Base-by-base conservation (phyloP, 2,888 invertebrate genomes). In the Tachina lurida region DNA sequence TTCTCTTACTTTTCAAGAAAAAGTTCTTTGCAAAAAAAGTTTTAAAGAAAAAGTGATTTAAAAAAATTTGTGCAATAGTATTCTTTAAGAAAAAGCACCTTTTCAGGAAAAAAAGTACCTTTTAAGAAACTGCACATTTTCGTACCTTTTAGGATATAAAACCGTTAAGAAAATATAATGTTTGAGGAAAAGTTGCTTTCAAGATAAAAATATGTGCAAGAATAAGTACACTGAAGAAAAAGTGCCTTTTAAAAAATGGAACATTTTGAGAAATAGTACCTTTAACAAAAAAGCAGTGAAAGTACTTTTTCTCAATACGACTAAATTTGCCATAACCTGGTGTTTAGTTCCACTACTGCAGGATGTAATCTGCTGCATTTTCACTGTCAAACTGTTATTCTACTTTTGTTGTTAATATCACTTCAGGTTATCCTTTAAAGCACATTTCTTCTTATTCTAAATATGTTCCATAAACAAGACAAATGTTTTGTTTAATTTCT, bases 401-500 rank as follows among this genome's bases (percentile, higher is more conserved):
- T 31, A 31, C 31, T 31, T 31, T 31, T 31, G 7, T 31, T 31
- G 7, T 31, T 0, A 31, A 31, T 31, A 31, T 31, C 31, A 31
- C 31, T 31, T 31, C 31, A 31, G 7, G 31, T 31, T 31, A 31
- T 31, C 31, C 31, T 31, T 31, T 31, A 7, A 31, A 31, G 31
- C 31, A 31, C 31, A 31, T 31, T n/a, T n/a, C 31, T 31, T 81
- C 77, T 71, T 65, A 19, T 68, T 70, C 52, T 31, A 39, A 58
- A 47, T 47, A 58, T 80, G 17, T 68, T 49, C 52, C 71, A 43
- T 41, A 54, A 67, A 76, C 77, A 86, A 81, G 84, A 84, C 71
- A 83, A 81, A 84, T 81, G 73, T 73, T 67, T 74, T 71, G 71
- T 56, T 79, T 63, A 71, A 77, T 49, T 54, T 63, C 49, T 22